Base-by-base conservation (phyloP, 2,888 invertebrate genomes). In the Adelphocoris suturalis region DNA sequence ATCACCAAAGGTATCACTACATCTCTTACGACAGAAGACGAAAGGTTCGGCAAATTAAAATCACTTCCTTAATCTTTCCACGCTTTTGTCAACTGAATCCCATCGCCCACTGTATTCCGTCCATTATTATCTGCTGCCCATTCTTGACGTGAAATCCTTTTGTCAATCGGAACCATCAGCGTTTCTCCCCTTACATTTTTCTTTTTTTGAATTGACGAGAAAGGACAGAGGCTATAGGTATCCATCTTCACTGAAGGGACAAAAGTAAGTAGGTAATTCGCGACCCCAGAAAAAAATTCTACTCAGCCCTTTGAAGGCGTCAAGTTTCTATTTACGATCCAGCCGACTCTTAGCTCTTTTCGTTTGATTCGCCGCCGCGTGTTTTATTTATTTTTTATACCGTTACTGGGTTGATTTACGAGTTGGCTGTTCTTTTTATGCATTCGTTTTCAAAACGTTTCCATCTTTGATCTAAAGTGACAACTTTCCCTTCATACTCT, bases 201-300 rank as follows among this genome's bases (percentile, higher is more conserved):
- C 61, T 19, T 19, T 61, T 61, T 61, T 5, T 52, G 57, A 19
- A 19, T 68, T 23, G 68, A 68, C 68, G 68, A 27, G 68, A 68
- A 68, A 23, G 23, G 27, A 68, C 68, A 23, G 23, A 68, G 61
- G 68, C 68, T 19, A 68, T 27, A 68, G 68, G 68, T 68, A 68
- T 68, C 27, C 27, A 23, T 68, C 68, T 68, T 68, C 68, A 7
- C 23, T 23, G 23, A 68, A 68, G 27, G 68, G 68, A 68, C 68
- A 68, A 68, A 68, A 68, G 68, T 68, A 23, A 68, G 68, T 68
- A 23, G 23, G 68, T 68, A 68, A 68, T 68, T 68, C 68, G 23
- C 68, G n/a, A 11, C 68, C 68, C 68, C 68, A 23, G 27, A 68
- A 23, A 68, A 68, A 52, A 68, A 68, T 68, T 68, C 68, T n/a